These are phyloP conservation scores for Molanna angustata DNA, from an alignment of 2,888 invertebrate genomes.

Conservation along the genomic window DNA sequence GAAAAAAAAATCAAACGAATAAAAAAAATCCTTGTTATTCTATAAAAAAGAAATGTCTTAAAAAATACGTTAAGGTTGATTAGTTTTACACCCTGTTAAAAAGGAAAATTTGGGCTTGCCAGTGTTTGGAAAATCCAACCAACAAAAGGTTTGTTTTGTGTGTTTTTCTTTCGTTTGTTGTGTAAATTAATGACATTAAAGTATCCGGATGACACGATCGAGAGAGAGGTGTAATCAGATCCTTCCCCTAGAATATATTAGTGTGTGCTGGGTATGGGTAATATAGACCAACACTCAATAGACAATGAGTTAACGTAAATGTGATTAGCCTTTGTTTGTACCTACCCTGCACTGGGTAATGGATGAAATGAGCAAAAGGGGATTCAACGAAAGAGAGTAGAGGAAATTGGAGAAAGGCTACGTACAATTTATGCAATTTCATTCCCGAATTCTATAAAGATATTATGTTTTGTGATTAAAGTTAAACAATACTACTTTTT, in stretches of 20 bases:
- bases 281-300: slow-evolving; percentile 31
- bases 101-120: too few species aligned
- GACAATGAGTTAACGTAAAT: slow-evolving; percentile 34
- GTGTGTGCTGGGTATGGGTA: neutral
- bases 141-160: too few species aligned
- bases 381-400: slow-evolving; percentile 5
- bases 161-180: too few species aligned
- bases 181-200: too few species aligned
- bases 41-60: too few species aligned
- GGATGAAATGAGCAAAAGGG: slow-evolving; percentile 19
- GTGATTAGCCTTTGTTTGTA: slow-evolving; percentile 33
- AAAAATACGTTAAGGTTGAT: too few species aligned
- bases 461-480: neutral
- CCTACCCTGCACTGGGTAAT: slow-evolving; percentile 16
- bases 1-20: too few species aligned
- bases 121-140: too few species aligned
- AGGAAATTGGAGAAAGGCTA: neutral
- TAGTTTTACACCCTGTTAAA: too few species aligned
- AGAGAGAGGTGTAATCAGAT: slow-evolving; percentile 26
- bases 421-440: slow-evolving; percentile 9
- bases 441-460: neutral
- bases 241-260: slow-evolving; percentile 22
- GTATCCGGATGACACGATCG: neutral
- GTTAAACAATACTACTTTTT: too few species aligned
- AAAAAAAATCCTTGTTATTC: too few species aligned